Evolutionary conservation across 2,888 invertebrate species (phyloP), one percentile per base, ranked within the genome.

Genomic region (Agrotis exclamationis): DNA sequence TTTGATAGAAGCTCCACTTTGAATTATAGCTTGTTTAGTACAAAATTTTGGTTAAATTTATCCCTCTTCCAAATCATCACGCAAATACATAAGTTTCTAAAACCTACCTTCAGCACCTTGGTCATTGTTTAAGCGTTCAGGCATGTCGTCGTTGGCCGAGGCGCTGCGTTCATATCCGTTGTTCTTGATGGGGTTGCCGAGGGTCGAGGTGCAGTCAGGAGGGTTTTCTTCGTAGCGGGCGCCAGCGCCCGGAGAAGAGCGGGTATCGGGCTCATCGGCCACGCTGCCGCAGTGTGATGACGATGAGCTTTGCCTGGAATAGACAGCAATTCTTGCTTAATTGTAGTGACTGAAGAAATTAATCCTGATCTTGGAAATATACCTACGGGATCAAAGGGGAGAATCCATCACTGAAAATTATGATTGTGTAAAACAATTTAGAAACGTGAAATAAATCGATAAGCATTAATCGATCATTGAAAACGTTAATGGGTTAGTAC

Each of bases 201-300:
- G 92, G 85, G 96, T 92, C 79, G 96, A 89, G 86, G 96, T 94
- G 93, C 93, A 94, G 93, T 94, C 96, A 76, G 92, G 95, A 76
- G 89, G 96, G 89, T 87, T 89, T 64, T 96, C 96, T 63, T 95
- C 95, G 80, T 94, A 95, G 22, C 97, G 96, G 68, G 94, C 93
- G 77, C 94, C 92, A 16, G 95, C 94, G 66, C 96, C 95, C 50
- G 96, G 96, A 39, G 96, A 96, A 47, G 96, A 96, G 45, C 96
- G 95, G 6, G 96, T 96, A 81, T 96, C 96, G 0, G 96, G 96
- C 88, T 96, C 95, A 79, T 96, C 95, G 3, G 92, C 96, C 0
- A 95, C 95, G 79, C 96, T 96, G 85, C 96, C 96, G 83, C 96
- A 96, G 79, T 96, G 96, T n/a, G 96, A 96, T 14, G 96, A 96